Evolutionary conservation across 2,888 invertebrate species (phyloP).

Genomic region (Philaethria dido): DNA sequence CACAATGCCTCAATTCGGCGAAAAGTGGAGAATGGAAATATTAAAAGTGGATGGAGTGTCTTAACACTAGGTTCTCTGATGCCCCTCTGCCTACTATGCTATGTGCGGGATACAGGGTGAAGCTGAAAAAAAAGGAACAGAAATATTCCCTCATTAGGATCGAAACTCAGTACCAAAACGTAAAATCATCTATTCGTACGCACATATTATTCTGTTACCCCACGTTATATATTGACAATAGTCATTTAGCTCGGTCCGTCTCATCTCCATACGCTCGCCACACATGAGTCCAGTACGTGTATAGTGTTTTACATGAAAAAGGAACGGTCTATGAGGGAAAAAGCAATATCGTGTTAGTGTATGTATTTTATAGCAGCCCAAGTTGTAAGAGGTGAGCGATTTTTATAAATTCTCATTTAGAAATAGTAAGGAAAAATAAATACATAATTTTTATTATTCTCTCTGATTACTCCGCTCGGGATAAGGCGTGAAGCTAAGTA

Average conservation of each 20-base stretch:
- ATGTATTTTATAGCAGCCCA: slow-evolving; percentile 50
- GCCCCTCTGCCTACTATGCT: too few relatives aligned
- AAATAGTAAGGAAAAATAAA: too few relatives aligned
- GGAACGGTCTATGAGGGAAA: slow-evolving; percentile 65
- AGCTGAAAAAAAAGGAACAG: too few relatives aligned
- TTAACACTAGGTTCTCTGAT: too few relatives aligned
- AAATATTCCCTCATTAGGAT: too few relatives aligned
- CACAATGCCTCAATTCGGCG: too few relatives aligned
- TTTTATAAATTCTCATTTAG: background rate
- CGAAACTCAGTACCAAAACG: background rate
- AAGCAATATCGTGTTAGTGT: slow-evolving; percentile 67
- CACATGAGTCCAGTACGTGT: slow-evolving; percentile 45
- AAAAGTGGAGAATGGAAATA: too few relatives aligned
- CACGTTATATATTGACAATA: slow-evolving; percentile 14
- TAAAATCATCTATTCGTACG: background rate
- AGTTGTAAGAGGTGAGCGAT: slow-evolving; percentile 41
- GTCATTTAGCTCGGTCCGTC: slow-evolving; percentile 25
- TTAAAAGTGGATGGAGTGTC: too few relatives aligned
- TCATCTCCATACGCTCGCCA: slow-evolving; percentile 29
- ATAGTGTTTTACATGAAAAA: slow-evolving; percentile 77
- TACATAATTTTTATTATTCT: too few relatives aligned
- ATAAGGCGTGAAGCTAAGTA: too few relatives aligned
- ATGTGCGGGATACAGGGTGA: too few relatives aligned
- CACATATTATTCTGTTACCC: background rate
- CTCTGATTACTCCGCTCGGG: too few relatives aligned